Evolutionary conservation across 2,888 invertebrate genomes (phyloP).

Genomic region (Nysson spinosus): DNA sequence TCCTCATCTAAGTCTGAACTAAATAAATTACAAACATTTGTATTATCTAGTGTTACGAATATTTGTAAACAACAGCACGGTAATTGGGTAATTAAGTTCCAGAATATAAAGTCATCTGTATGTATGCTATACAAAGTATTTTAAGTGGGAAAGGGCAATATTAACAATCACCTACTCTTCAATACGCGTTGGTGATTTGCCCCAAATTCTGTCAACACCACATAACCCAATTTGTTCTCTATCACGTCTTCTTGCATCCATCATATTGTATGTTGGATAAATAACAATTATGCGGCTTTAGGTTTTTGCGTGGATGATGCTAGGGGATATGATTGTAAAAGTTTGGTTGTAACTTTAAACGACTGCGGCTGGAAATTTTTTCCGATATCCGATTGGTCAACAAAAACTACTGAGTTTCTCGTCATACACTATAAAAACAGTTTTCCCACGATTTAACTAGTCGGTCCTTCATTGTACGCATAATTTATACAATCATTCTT

Average conservation of each 20-base stretch:
- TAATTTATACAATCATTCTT: too few species aligned
- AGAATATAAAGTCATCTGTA: too few species aligned
- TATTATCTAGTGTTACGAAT: neutral
- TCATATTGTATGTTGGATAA: conserved; percentile 59
- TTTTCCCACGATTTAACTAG: too few species aligned
- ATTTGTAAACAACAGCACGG: neutral
- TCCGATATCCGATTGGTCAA: too few species aligned
- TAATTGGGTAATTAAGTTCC: too few species aligned
- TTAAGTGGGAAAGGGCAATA: neutral
- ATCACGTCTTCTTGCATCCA: conserved; percentile 85
- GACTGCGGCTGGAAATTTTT: too few species aligned
- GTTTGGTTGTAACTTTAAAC: too few species aligned
- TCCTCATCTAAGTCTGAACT: conserved; percentile 76
- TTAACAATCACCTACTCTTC: conserved; percentile 80
- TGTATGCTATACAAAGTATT: too few species aligned
- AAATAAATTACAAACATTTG: conserved; percentile 8
- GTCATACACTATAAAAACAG: too few species aligned
- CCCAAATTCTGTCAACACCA: conserved; percentile 86
- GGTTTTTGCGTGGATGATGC: neutral
- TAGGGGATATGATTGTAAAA: neutral
- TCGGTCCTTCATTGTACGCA: too few species aligned
- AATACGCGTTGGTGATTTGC: conserved; percentile 83
- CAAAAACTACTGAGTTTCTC: too few species aligned
- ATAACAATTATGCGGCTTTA: too few species aligned
- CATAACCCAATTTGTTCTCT: conserved; percentile 86